phyloP scores from a whole-genome alignment of 1,140 invertebrate genomes.

The Hypsibius dujardini region DNA sequence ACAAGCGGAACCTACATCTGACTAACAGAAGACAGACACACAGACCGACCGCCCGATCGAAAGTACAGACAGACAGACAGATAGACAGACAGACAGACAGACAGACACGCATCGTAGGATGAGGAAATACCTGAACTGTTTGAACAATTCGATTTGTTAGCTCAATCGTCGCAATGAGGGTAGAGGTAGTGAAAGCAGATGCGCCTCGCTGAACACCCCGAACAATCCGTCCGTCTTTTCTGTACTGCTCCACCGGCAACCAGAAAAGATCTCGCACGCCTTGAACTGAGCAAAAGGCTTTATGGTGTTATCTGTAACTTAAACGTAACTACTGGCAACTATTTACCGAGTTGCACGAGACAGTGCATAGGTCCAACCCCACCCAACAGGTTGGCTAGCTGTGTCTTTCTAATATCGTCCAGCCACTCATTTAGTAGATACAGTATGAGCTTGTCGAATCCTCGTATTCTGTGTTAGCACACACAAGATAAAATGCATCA shows the following conservation, averaged over 20 bases:
- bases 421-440: slow-evolving; percentile 74
- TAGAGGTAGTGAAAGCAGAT: slow-evolving; percentile 81
- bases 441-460: slow-evolving; percentile 59
- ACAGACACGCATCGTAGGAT: too few species aligned
- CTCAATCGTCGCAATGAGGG: slow-evolving; percentile 82
- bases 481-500: too few species aligned
- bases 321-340: too few species aligned
- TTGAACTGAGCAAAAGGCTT: too few species aligned
- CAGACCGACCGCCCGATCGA: too few species aligned
- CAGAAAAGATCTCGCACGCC: slow-evolving; percentile 80
- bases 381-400: slow-evolving; percentile 68
- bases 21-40: too few species aligned
- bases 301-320: too few species aligned
- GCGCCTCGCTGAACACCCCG: slow-evolving; percentile 83
- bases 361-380: slow-evolving; percentile 82
- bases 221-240: slow-evolving; percentile 80
- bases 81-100: too few species aligned
- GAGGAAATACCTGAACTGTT: slow-evolving; percentile 67
- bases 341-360: slow-evolving; percentile 66
- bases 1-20: too few species aligned
- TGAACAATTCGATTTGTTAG: slow-evolving; percentile 67
- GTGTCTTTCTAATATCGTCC: slow-evolving; percentile 76
- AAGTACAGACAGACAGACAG: too few species aligned
- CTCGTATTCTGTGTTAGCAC: slow-evolving; percentile 66
- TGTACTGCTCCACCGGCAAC: slow-evolving; percentile 87